phyloP scores from a whole-genome alignment of 30 jellyfish, hydroid and myxozoan genomes.

The Catostylus mosaicus region DNA sequence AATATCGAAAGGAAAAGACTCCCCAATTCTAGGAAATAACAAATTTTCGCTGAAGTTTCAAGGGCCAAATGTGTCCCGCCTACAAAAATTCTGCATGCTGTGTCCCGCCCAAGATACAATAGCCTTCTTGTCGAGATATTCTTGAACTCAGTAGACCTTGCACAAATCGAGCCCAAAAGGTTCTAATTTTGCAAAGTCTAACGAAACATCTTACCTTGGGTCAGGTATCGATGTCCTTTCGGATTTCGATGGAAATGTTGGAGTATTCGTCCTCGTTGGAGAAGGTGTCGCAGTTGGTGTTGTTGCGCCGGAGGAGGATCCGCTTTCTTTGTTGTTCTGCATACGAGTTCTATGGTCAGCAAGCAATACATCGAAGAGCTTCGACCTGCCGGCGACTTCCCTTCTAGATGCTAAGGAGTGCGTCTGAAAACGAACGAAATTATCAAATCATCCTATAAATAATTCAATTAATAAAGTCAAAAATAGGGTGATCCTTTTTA shows the following conservation, averaged over 20 bases:
- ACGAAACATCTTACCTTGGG: slow-evolving; percentile 28
- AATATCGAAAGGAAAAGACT: no score
- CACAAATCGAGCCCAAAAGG: no score
- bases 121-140: no score
- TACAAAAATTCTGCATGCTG: no score
- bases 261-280: slow-evolving; percentile 34
- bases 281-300: slow-evolving; percentile 69
- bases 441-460: no score
- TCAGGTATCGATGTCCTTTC: slow-evolving; percentile 14
- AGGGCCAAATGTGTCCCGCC: no score
- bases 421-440: slow-evolving; percentile 62
- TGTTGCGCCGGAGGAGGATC: slow-evolving; percentile 53
- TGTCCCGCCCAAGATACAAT: no score
- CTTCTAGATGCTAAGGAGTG: slow-evolving; percentile 90
- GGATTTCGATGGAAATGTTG: slow-evolving; percentile 33
- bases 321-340: slow-evolving; percentile 59
- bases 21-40: no score
- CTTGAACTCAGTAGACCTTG: no score
- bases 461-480: no score
- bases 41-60: no score
- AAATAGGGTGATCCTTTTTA: no score
- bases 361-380: slow-evolving; percentile 85
- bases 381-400: slow-evolving; percentile 87
- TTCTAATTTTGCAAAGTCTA: not conserved
- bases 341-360: slow-evolving; percentile 84